Conservation (phyloP, 1,140 invertebrate genomes). For the Andricus grossulariae region DNA sequence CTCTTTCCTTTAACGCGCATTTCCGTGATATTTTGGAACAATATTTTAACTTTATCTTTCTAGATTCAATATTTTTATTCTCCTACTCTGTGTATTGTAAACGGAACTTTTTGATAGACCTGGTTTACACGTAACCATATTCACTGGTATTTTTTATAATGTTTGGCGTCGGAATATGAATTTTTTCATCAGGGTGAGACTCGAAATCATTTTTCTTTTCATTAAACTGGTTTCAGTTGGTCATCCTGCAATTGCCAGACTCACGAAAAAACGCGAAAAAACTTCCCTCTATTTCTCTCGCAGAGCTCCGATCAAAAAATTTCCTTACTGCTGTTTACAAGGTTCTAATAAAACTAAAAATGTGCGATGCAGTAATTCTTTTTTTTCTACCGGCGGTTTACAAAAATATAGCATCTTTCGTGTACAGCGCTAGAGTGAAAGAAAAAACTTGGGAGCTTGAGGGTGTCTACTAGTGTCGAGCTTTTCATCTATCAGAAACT, state of each 20-base stretch:
- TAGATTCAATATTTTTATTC: conserved; percentile 14
- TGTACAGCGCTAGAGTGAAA: background rate
- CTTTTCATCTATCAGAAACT: too few species aligned
- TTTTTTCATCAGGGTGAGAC: background rate
- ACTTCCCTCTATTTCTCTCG: background rate
- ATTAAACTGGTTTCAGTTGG: background rate
- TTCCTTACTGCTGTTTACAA: background rate
- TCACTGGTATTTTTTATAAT: background rate
- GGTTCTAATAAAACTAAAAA: background rate
- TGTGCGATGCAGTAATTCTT: background rate
- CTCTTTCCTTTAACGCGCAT: conserved; percentile 16
- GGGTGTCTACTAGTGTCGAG: background rate
- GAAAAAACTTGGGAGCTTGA: background rate
- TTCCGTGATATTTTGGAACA: conserved; percentile 22
- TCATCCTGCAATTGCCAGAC: background rate
- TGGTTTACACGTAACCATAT: conserved; percentile 6
- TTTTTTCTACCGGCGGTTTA: conserved; percentile 1
- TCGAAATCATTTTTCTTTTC: background rate
- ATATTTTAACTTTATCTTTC: conserved; percentile 17
- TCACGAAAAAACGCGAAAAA: background rate
- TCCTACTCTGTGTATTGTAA: background rate
- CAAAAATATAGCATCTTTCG: background rate
- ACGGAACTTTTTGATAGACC: conserved; percentile 13
- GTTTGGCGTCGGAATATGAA: background rate
- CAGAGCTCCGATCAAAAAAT: conserved; percentile 20